Percentiles rank a stretch among this genome's conserved stretches.
phyloP scores from a whole-genome alignment of 2,888 invertebrate species.

The Plebejus anna region DNA sequence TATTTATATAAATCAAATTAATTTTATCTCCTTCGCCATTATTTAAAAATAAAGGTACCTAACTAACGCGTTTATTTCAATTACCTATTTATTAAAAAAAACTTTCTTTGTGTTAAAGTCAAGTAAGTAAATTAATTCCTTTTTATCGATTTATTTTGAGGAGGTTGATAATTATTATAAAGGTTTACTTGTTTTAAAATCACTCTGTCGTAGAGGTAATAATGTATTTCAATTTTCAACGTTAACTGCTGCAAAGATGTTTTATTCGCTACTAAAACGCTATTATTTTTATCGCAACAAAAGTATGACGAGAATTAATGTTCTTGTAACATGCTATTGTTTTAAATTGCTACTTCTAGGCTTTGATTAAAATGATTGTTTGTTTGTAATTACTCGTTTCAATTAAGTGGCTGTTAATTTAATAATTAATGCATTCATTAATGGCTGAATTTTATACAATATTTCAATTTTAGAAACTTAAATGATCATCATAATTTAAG shows the following conservation, averaged over 20 bases:
- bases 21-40: not conserved
- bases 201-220: not conserved
- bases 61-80: no score
- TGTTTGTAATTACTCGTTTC: constrained; percentile 4
- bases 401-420: constrained; percentile 18
- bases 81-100: not conserved
- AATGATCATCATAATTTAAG: not conserved
- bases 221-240: not conserved
- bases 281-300: constrained; percentile 3
- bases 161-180: not conserved
- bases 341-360: not conserved
- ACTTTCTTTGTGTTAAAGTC: not conserved
- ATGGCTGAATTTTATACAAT: not conserved
- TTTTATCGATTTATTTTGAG: not conserved
- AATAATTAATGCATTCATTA: not conserved
- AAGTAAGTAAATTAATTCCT: not conserved
- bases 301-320: constrained; percentile 19
- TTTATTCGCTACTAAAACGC: not conserved
- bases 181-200: not conserved
- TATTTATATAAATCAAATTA: not conserved
- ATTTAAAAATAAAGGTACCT: no score
- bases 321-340: constrained; percentile 26
- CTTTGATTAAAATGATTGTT: constrained; percentile 12
- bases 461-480: not conserved
- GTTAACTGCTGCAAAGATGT: not conserved